Evolutionary conservation across 2,113 vertebrate species (phyloP).

Genomic region (Emydocephalus ijimae): DNA sequence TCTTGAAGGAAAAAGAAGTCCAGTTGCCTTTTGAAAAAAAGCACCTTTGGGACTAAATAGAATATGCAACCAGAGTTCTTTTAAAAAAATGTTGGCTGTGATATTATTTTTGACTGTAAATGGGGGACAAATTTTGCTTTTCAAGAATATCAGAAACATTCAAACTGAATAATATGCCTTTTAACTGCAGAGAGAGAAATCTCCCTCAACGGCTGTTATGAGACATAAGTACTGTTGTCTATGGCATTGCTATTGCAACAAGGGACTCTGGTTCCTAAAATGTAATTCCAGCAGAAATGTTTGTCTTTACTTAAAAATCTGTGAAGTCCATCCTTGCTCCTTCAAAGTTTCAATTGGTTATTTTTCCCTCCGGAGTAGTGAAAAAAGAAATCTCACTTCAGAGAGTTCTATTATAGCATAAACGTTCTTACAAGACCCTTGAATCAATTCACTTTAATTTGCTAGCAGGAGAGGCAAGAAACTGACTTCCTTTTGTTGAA

Average conservation of each 20-base stretch:
- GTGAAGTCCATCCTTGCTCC: background rate
- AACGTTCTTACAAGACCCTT: background rate
- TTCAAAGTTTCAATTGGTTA: slow-evolving; percentile 16
- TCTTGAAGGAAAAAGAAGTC: no score
- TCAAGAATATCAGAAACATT: background rate
- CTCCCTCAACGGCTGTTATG: background rate
- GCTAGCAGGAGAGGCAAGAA: background rate
- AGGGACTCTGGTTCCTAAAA: slow-evolving; percentile 5
- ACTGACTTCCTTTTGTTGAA: background rate
- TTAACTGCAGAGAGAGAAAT: slow-evolving; percentile 6
- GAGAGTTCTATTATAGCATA: background rate
- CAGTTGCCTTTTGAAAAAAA: background rate
- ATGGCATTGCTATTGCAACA: slow-evolving; percentile 3
- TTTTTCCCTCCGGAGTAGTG: background rate
- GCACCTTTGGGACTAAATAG: background rate
- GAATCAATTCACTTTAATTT: slow-evolving; percentile 1
- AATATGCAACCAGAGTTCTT: background rate
- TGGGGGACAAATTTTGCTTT: background rate
- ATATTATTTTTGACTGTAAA: background rate
- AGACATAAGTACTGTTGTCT: background rate
- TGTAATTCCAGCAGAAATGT: background rate
- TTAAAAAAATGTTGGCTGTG: background rate
- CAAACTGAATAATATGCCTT: slow-evolving; percentile 1
- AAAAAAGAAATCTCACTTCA: background rate
- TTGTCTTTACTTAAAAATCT: slow-evolving; percentile 33